Conservation (phyloP, 1,140 invertebrate species). For the Drosophila oshimai region DNA sequence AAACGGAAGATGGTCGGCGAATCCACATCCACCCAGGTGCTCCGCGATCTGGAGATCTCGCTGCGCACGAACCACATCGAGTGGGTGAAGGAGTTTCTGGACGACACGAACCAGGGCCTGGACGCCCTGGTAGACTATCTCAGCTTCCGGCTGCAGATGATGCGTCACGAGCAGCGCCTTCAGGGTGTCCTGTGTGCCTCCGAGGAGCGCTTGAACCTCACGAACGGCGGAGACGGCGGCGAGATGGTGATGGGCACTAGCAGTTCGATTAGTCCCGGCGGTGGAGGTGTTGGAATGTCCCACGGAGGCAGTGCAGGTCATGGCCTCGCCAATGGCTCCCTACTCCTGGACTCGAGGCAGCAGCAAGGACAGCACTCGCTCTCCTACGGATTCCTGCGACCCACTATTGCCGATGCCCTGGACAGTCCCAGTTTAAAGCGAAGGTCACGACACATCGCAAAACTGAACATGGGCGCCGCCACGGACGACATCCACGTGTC, state of each 20-base stretch:
- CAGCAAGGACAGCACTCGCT: constrained; percentile 29
- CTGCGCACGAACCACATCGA: constrained; percentile 99
- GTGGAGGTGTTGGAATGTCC: not conserved
- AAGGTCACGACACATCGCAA: constrained; percentile 92
- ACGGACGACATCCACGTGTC: constrained; percentile 99
- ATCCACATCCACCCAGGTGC: constrained; percentile 98
- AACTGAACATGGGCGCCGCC: constrained; percentile 98
- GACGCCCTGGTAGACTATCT: constrained; percentile 99
- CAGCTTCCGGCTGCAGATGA: constrained; percentile 95
- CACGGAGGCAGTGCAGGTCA: constrained; percentile 59
- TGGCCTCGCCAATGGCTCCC: constrained; percentile 40
- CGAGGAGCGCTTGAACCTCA: constrained; percentile 84
- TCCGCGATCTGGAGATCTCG: constrained; percentile 99
- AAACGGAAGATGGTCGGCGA: constrained; percentile 98
- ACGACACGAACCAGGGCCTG: constrained; percentile 97
- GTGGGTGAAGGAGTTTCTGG: constrained; percentile 99
- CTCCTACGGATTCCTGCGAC: constrained; percentile 85
- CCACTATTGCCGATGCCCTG: constrained; percentile 85
- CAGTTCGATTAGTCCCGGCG: constrained; percentile 58
- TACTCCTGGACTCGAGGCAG: constrained; percentile 29
- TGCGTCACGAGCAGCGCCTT: constrained; percentile 92
- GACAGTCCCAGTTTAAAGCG: constrained; percentile 89
- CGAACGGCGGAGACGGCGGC: constrained; percentile 50
- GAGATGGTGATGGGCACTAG: constrained; percentile 46
- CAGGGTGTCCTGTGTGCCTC: constrained; percentile 88